Evolutionary conservation across 2,113 vertebrate genomes (phyloP), one percentile per base, ranked within the genome.

Genomic region (Recurvirostra avosetta): DNA sequence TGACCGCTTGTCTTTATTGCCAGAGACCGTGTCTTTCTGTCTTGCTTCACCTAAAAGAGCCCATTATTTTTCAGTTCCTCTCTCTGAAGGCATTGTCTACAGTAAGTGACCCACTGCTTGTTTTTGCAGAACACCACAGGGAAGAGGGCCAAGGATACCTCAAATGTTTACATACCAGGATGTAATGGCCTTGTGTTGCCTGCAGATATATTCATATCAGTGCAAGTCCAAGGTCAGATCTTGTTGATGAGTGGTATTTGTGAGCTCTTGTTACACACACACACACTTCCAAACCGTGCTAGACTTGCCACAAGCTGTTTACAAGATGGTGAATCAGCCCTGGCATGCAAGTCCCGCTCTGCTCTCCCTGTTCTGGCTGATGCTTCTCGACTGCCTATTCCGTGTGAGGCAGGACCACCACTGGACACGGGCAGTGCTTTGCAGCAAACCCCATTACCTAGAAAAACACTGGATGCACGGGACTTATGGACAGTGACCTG

Each of bases 71-170:
- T 13, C 79, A 80, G 63, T 6, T 93, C 96, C 72, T 93, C 66
- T 68, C 97, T 97, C 88, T 32, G 70, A 78, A 70, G 91, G 86
- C 77, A 67, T 94, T 96, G 22, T 86, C 95, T 66, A 91, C 66
- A 90, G 96, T 90, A 75, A 94, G 97, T 27, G 97, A 98, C 71
- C 97, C 70, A 55, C 86, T 62, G 96, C 92, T 56, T 53, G 74
- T 84, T 96, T 97, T 97, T 98, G 59, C 27, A 88, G 58, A 80
- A 77, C 43, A 6, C 70, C 8, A 5, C 34, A 86, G 81, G 90
- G 87, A 75, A 15, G 30, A 56, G 59, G 41, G 68, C 75, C 62
- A 63, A 82, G 81, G 84, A 94, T 13, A 74, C 61, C 86, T 55
- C 21, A 1, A 0, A 0, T 70, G 85, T 93, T 93, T 89, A 43